Percentiles rank a stretch among this genome's conserved stretches.
Evolutionary conservation across 2,113 vertebrate species (phyloP).

Genomic region (Rhadina sibilatrix): DNA sequence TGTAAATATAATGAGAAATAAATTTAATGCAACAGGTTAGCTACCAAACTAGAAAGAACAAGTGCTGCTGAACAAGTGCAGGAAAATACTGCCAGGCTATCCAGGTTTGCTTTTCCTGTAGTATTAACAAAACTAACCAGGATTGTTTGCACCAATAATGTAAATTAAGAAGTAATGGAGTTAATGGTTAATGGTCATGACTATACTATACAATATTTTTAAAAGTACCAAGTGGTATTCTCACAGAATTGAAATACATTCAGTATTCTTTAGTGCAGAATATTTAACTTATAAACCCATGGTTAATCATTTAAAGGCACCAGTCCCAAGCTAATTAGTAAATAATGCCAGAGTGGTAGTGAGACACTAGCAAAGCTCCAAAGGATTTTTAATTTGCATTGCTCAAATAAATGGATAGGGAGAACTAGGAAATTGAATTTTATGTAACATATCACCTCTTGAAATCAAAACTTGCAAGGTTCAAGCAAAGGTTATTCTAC

Average conservation of each 20-base stretch:
- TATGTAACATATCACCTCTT: slow-evolving; percentile 32
- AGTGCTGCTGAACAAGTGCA: background rate
- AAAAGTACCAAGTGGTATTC: background rate
- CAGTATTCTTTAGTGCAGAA: slow-evolving; percentile 29
- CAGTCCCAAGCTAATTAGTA: slow-evolving; percentile 25
- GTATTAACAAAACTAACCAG: background rate
- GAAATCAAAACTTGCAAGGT: slow-evolving; percentile 64
- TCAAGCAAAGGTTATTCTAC: slow-evolving; percentile 65
- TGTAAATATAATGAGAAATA: background rate
- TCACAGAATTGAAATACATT: slow-evolving; percentile 33
- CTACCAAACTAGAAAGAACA: background rate
- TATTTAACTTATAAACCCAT: slow-evolving; percentile 35
- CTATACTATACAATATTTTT: background rate
- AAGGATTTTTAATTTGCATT: slow-evolving; percentile 42
- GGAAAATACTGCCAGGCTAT: background rate
- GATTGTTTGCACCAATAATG: background rate
- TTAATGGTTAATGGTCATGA: slow-evolving; percentile 25
- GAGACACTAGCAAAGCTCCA: background rate
- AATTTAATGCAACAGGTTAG: background rate
- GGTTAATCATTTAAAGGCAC: slow-evolving; percentile 28
- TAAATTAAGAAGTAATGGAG: slow-evolving; percentile 17
- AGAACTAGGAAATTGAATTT: slow-evolving; percentile 43
- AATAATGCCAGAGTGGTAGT: slow-evolving; percentile 31
- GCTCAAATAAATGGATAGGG: slow-evolving; percentile 8
- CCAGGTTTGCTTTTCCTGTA: background rate